Evolutionary conservation across 2,797 vertebrate genomes (phyloP).

Genomic region (Pteropus rufus): DNA sequence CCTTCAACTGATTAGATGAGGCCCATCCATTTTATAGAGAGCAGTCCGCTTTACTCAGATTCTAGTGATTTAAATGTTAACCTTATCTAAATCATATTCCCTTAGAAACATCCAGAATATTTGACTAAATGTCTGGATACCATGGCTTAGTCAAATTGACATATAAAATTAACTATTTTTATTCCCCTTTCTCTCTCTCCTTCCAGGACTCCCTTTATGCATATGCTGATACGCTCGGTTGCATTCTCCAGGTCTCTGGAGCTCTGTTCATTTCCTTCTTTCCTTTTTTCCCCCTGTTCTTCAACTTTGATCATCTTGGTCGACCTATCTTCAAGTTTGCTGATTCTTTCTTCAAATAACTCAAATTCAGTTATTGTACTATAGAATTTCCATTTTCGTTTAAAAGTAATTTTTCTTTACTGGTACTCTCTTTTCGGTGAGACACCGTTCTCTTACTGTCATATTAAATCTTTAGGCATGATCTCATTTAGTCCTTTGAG

Average conservation of each 20-base stretch:
- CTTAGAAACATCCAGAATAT: neutral
- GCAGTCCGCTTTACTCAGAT: neutral
- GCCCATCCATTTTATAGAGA: too few relatives aligned
- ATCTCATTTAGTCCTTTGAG: neutral
- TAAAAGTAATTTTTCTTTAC: neutral
- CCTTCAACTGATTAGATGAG: neutral
- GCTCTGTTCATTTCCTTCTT: neutral
- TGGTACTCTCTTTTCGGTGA: neutral
- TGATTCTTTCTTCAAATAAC: neutral
- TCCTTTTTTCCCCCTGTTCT: neutral
- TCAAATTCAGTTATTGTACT: neutral
- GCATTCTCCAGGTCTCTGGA: neutral
- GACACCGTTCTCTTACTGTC: neutral
- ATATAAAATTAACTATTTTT: neutral
- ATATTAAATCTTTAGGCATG: neutral
- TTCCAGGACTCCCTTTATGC: too few relatives aligned
- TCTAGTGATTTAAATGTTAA: neutral
- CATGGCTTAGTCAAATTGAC: neutral
- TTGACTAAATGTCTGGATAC: too few relatives aligned
- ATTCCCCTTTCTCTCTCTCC: neutral
- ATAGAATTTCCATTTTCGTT: neutral
- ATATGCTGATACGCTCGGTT: too few relatives aligned
- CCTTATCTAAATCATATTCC: neutral
- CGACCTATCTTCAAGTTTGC: neutral
- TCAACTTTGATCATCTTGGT: neutral